Evolutionary conservation across 2,113 vertebrate species (phyloP), one percentile per base, ranked within the genome.

Genomic region (Pyxicephalus adspersus): DNA sequence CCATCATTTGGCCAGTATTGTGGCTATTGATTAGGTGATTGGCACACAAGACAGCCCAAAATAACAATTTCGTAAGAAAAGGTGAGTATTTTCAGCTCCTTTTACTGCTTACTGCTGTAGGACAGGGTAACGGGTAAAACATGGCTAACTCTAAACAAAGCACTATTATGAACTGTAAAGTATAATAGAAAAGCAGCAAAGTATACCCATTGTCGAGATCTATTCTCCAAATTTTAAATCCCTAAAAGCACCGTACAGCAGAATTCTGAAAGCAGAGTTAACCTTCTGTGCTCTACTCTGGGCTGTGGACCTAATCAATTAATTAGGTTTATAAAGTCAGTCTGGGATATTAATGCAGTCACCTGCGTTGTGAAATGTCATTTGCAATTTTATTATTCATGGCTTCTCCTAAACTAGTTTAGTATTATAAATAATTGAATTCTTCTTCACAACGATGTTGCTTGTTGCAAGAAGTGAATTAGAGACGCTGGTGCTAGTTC

Each of bases 351-450:
- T 74, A 81, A 81, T 74, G 70, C 79, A 74, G 79, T 74, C 79
- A 81, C 79, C 79, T 81, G 79, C 61, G 34, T 81, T 73, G 68
- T 81, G 79, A 81, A 81, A 81, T 81, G 79, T 50, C 79, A 81
- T 81, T 81, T 74, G 45, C 79, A 74, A 81, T 81, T 81, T 81
- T 81, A 81, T 74, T 81, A 81, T 81, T 81, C 79, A 81, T 81
- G 79, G 71, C 60, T 81, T 81, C 60, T 74, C 71, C 70, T 65
- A 81, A 81, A 81, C 79, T 81, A 81, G 79, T 81, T 81, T 81
- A 65, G 70, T 81, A 66, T 74, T 81, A 81, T 81, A 81, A 81
- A 81, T 81, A 81, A 81, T 81, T 81, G 70, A 81, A 81, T 81
- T 81, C 70, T 81, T 73, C 60, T 73, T 81, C 70, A 81, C 79